Conservation (phyloP, 2,113 vertebrate species). For the Mesitornis unicolor region DNA sequence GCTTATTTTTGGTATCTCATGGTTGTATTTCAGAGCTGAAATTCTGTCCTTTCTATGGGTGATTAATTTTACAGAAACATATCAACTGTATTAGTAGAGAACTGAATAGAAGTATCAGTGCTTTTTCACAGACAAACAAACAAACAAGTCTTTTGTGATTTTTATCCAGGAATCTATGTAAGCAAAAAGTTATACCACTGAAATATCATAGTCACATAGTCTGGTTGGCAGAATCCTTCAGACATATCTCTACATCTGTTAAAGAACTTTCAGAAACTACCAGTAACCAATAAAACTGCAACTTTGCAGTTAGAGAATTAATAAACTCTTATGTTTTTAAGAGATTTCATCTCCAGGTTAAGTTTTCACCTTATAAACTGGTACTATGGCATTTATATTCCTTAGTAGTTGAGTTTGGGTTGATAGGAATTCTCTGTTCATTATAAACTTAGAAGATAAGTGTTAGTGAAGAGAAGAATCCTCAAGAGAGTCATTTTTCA, state of each 20-base stretch:
- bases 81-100: conserved; percentile 28
- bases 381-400: neutral
- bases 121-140: neutral
- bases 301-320: neutral
- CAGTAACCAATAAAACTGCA: neutral
- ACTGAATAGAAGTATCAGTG: conserved; percentile 46
- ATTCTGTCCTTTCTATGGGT: conserved; percentile 60
- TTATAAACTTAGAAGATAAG: conserved; percentile 28
- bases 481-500: conserved; percentile 25
- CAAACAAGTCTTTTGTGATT: neutral
- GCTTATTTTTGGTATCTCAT: conserved; percentile 52
- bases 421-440: conserved; percentile 23
- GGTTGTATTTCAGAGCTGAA: conserved; percentile 45
- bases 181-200: neutral
- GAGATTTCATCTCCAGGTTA: conserved; percentile 21
- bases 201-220: neutral
- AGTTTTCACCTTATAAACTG: conserved; percentile 41
- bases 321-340: neutral
- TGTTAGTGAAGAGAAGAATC: neutral
- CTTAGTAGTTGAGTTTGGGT: conserved; percentile 34
- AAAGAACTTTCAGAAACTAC: conserved; percentile 1
- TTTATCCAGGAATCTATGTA: neutral
- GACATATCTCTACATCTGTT: neutral
- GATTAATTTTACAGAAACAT: conserved; percentile 67
- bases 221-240: conserved; percentile 3